Evolutionary conservation across 2,888 invertebrate species (phyloP).

Genomic region (Cephus rjabovi): DNA sequence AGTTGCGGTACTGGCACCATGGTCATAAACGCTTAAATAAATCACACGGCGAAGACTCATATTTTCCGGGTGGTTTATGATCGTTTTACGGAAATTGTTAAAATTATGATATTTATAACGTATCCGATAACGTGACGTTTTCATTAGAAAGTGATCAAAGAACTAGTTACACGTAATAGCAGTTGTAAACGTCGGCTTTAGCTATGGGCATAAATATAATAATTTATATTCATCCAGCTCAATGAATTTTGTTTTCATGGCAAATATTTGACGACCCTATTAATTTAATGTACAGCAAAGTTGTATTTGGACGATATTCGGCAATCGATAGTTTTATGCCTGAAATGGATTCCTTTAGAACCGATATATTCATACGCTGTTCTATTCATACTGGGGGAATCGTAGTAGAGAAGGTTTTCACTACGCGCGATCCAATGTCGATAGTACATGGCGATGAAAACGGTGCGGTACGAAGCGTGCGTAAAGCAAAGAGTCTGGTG

Average conservation of each 20-base stretch:
- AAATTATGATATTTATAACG: background rate
- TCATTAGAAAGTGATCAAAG: background rate
- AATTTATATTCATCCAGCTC: background rate
- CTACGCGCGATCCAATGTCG: background rate
- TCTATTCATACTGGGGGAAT: background rate
- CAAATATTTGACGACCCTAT: background rate
- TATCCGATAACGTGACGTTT: background rate
- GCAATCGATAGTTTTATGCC: background rate
- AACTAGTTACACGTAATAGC: background rate
- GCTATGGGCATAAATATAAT: background rate
- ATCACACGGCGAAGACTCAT: background rate
- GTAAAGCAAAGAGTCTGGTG: background rate
- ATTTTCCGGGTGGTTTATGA: background rate
- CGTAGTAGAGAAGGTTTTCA: background rate
- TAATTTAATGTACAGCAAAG: background rate
- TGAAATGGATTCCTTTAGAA: background rate
- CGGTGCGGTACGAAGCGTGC: background rate
- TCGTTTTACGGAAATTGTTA: background rate
- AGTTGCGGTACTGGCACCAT: background rate
- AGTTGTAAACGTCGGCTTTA: background rate
- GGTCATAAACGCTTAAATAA: background rate
- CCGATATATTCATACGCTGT: background rate
- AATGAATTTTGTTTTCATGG: background rate
- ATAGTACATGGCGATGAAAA: background rate
- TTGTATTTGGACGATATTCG: background rate